Conservation (phyloP, 2,797 vertebrate genomes). For the Etheostoma perlongum region DNA sequence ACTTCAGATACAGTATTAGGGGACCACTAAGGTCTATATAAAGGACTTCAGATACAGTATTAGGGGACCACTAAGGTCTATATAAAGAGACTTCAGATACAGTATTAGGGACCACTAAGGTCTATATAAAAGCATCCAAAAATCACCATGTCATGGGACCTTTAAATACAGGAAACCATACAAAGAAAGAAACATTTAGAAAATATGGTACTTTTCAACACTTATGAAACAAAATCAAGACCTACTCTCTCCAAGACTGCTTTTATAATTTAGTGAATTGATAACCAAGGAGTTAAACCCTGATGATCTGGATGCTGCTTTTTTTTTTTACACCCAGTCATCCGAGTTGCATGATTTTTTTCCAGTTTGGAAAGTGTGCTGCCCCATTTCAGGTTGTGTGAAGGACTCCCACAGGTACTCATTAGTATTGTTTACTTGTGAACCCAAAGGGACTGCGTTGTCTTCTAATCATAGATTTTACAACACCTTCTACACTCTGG, state of each 20-base stretch:
- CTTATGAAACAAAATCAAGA: conserved; percentile 7
- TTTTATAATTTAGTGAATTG: conserved; percentile 37
- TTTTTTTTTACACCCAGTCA: conserved; percentile 35
- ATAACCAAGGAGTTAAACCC: conserved; percentile 42
- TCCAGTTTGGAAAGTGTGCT: conserved; percentile 52
- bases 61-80: no score
- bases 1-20: no score
- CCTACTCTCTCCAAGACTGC: conserved; percentile 15
- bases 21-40: no score
- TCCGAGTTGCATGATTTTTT: conserved; percentile 38
- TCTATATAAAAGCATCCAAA: no score
- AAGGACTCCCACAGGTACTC: conserved; percentile 75
- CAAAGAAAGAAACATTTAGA: neutral
- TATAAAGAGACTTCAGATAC: no score
- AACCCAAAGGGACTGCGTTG: conserved; percentile 58
- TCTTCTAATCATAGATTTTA: conserved; percentile 75
- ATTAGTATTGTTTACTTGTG: conserved; percentile 78
- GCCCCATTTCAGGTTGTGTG: conserved; percentile 70
- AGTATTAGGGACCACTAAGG: no score
- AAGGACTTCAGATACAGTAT: no score
- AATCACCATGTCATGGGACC: no score
- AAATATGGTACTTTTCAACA: conserved; percentile 3
- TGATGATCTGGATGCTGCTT: conserved; percentile 22
- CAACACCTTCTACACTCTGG: conserved; percentile 53
- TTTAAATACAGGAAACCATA: neutral